These are phyloP conservation scores for Drosophila navojoa DNA, from an alignment of 1,140 invertebrate species.

Conservation along the genomic window DNA sequence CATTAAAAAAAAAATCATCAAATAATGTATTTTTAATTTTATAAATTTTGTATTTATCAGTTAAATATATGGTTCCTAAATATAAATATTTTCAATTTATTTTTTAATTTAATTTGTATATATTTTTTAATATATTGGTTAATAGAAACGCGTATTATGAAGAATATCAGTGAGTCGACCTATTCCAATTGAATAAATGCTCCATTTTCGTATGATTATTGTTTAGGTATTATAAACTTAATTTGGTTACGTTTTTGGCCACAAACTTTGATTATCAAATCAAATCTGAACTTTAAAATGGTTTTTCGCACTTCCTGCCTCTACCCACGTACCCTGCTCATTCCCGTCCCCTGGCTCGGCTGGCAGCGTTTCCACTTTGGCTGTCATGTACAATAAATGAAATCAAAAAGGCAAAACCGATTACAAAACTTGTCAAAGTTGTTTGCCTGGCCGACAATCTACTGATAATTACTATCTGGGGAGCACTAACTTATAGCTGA, in stretches of 20 bases:
- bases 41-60: no score
- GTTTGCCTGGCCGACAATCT: constrained; percentile 68
- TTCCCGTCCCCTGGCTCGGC: not conserved
- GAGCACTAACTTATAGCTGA: constrained; percentile 73
- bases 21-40: no score
- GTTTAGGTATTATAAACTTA: not conserved
- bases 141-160: no score
- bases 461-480: constrained; percentile 81
- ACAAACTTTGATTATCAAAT: constrained; percentile 16
- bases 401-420: constrained; percentile 75
- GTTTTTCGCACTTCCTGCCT: not conserved
- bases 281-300: constrained; percentile 22
- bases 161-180: no score
- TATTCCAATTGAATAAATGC: not conserved
- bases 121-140: no score
- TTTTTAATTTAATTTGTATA: no score
- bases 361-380: constrained; percentile 1
- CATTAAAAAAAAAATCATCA: no score
- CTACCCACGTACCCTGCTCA: no score
- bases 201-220: not conserved
- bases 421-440: constrained; percentile 78
- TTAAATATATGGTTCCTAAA: no score
- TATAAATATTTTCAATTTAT: no score
- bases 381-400: constrained; percentile 67
- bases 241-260: not conserved